Percentiles rank a stretch among this genome's conserved stretches.
These are phyloP conservation scores for Drosophila navojoa DNA, from an alignment of 1,140 invertebrate genomes.

Conservation along the genomic window DNA sequence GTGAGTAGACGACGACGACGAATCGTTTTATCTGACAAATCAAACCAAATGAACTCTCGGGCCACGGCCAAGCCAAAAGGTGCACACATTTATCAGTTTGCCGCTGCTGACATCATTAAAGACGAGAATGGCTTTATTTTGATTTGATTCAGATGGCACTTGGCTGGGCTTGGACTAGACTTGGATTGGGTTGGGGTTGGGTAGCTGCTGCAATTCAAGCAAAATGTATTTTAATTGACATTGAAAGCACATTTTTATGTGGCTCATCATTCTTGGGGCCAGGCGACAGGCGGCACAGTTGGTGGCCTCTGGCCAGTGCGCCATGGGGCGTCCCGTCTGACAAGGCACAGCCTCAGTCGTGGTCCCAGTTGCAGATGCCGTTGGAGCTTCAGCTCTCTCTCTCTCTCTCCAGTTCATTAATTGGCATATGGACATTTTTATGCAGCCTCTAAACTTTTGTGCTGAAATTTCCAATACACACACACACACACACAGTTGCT, in stretches of 20 bases:
- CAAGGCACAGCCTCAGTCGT: background rate
- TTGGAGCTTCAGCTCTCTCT: background rate
- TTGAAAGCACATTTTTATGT: constrained; percentile 70
- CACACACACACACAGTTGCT: constrained; percentile 17
- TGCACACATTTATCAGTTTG: constrained; percentile 53
- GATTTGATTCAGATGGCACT: constrained; percentile 41
- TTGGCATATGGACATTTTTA: constrained; percentile 75
- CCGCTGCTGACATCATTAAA: constrained; percentile 23
- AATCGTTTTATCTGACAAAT: constrained; percentile 22
- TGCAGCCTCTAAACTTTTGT: constrained; percentile 55
- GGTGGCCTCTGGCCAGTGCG: constrained; percentile 23
- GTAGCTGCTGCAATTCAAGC: background rate
- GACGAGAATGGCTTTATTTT: constrained; percentile 23
- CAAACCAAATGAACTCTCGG: constrained; percentile 31
- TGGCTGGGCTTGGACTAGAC: background rate
- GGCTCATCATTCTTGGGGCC: constrained; percentile 55
- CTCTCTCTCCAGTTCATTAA: constrained; percentile 48
- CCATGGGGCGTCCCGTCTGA: constrained; percentile 17
- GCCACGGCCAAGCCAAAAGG: constrained; percentile 34
- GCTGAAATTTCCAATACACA: constrained; percentile 25
- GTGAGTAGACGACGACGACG: constrained; percentile 52
- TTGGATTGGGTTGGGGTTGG: background rate
- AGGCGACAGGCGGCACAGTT: constrained; percentile 59
- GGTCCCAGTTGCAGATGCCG: background rate
- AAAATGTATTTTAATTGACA: constrained; percentile 74